Evolutionary conservation across 1,140 invertebrate species (phyloP).

Genomic region (Nebria ingens): DNA sequence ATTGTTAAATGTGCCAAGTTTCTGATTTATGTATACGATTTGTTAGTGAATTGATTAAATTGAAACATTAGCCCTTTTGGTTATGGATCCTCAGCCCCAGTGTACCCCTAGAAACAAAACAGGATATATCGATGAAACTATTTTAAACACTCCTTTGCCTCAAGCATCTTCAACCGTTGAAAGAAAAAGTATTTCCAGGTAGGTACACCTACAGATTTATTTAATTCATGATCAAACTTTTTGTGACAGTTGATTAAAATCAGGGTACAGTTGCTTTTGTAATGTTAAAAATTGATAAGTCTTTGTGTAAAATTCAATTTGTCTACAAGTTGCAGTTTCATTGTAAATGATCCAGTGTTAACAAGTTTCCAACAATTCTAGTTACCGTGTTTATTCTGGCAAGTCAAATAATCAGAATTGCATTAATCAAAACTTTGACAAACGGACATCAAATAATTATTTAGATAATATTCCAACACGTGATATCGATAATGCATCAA

Average conservation of each 20-base stretch:
- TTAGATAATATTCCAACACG: conserved; percentile 17
- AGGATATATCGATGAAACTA: conserved; percentile 23
- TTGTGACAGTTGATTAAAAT: too few relatives aligned
- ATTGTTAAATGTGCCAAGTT: not conserved
- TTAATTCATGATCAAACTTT: too few relatives aligned
- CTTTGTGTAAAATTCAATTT: too few relatives aligned
- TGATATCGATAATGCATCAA: conserved; percentile 1
- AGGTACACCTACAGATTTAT: too few relatives aligned
- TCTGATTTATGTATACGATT: not conserved
- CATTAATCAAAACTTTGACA: conserved; percentile 19
- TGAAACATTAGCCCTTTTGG: too few relatives aligned
- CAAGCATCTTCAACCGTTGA: conserved; percentile 32
- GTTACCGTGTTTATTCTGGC: not conserved
- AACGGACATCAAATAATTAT: conserved; percentile 19
- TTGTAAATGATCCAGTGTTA: too few relatives aligned
- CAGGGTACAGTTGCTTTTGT: too few relatives aligned
- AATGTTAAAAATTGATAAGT: too few relatives aligned
- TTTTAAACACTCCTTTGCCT: conserved; percentile 28
- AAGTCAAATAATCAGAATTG: not conserved
- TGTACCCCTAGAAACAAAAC: not conserved
- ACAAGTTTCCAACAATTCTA: too few relatives aligned
- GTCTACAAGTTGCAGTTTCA: too few relatives aligned
- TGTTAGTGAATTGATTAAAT: not conserved
- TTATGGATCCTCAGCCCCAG: not conserved
- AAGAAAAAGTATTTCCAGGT: conserved; percentile 19